Base-by-base conservation (phyloP, 2,888 invertebrate genomes). In the Drosophila peninsularis region DNA sequence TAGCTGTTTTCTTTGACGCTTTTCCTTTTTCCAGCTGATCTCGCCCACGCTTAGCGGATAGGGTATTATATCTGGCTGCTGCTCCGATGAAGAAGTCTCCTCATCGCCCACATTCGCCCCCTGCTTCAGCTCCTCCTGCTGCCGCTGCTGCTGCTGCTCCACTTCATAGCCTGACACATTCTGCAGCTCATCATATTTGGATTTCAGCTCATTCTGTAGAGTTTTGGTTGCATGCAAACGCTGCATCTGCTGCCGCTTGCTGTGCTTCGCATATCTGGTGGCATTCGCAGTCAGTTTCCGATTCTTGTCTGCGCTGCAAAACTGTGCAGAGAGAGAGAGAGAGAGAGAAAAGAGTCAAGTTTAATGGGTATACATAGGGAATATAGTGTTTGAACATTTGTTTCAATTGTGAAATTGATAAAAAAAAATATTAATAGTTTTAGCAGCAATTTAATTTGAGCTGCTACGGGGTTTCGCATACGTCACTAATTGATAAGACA, bases 61-160 rank as follows among this genome's bases (percentile, higher is more conserved):
- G 64, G 90, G 90, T 84, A 90, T 91, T 24, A 90, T 90, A 70
- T 90, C 90, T 50, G 91, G 90, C 61, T 90, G 91, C 66, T 81
- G 82, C 79, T 90, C 90, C 71, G 86, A 78, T 49, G 90, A 88
- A 49, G 68, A 52, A 24, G 24, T 75, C 32, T 85, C 78, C 42
- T 70, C 78, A 34, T 76, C 73, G 47, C 62, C 55, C 27, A 42
- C 42, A 37, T 53, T 57, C 50, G 0, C 11, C 58, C 0, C 11
- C 58, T 7, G 17, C 47, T 47, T 6, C 27, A 27, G 30, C 47
- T 21, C 1, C 42, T 61, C 1, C 27, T 10, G 53, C 45, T 14
- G 34, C 3, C 17, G n/a, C 17, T 45, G 4, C 47, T 34, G 30
- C 21, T 21, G 14, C 30, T 19, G 2, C 14, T 34, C 34, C 10